Evolutionary conservation across 2,113 vertebrate genomes (phyloP), one percentile per base, ranked within the genome.

Genomic region (rabbit (Oryctolagus cuniculus)): DNA sequence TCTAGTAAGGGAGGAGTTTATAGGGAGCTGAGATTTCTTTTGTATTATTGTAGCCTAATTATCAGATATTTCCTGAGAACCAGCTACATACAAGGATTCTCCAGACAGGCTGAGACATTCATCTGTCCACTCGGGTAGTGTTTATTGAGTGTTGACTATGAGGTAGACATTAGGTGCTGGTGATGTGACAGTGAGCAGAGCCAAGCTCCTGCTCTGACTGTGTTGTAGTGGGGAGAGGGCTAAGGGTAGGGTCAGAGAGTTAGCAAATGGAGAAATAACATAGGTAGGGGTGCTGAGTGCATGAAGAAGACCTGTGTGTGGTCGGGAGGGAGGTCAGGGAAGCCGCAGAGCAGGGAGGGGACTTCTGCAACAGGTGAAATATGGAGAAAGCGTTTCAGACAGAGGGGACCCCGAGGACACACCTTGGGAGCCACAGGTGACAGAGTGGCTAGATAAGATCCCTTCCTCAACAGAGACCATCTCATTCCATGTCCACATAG

Each of bases 401-500:
- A 24, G 58, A 70, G 29, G 89, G 29, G 44, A 74, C 75, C 11
- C 8, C 61, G 64, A 36, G 29, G 31, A 19, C 38, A 36, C 21
- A 2, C 11, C 74, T 24, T 24, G 22, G 85, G 61, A 44, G 61
- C 16, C 55, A 24, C 31, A 10, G 2, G 51, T 72, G 72, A 53
- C 31, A 51, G 11, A 38, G 53, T 61, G 38, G 31, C 19, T 49
- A 1, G 34, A 11, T 6, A 38, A 11, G 69, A 51, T 24, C 2
- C 31, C 51, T 58, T 64, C 31, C 70, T 80, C 21, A 44, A 3
- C 0, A 2, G 89, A 90, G 51, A 29, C 55, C 3, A 0, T 78
- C 51, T 21, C 5, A 2, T 2, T 17, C 12, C 5, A 11, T 0
- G 1, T 67, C 13, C 66, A 6, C 10, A 0, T 0, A 16, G 63